These are phyloP conservation scores for Ectemnius lituratus DNA, from an alignment of 2,888 invertebrate genomes.

Conservation along the genomic window DNA sequence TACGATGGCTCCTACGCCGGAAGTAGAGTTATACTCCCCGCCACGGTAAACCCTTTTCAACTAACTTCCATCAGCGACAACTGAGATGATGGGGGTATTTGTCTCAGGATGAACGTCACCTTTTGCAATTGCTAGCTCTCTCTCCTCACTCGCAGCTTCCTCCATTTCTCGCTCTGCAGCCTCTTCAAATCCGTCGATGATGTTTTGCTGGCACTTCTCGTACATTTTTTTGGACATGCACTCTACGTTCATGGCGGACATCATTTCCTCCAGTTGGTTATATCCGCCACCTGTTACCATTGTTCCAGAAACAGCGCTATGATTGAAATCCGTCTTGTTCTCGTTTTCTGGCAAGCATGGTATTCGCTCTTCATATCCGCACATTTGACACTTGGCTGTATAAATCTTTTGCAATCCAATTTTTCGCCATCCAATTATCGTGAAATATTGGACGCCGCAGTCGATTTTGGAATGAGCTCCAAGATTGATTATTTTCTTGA, in stretches of 20 bases:
- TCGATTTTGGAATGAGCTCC: too few species aligned
- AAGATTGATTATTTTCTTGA: too few species aligned
- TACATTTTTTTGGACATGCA: slow-evolving; percentile 28
- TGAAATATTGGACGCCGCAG: too few species aligned
- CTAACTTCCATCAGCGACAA: slow-evolving; percentile 52
- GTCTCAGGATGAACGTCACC: slow-evolving; percentile 29
- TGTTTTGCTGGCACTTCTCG: slow-evolving; percentile 16
- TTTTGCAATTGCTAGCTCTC: slow-evolving; percentile 33
- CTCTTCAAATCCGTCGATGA: slow-evolving; percentile 25
- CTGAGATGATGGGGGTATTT: slow-evolving; percentile 42
- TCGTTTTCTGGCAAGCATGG: not conserved
- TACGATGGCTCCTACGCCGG: slow-evolving; percentile 50
- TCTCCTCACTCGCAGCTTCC: slow-evolving; percentile 2
- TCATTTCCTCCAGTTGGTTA: slow-evolving; percentile 46
- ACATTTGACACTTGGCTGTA: slow-evolving; percentile 7
- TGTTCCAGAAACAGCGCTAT: slow-evolving; percentile 40
- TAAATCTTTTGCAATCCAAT: too few species aligned
- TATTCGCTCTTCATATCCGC: not conserved
- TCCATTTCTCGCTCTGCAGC: slow-evolving; percentile 17
- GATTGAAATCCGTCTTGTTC: slow-evolving; percentile 18
- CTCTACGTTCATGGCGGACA: slow-evolving; percentile 43
- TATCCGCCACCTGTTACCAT: slow-evolving; percentile 47
- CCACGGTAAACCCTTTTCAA: slow-evolving; percentile 50
- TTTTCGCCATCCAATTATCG: too few species aligned
- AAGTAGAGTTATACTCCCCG: slow-evolving; percentile 43